Evolutionary conservation across 2,797 vertebrate genomes (phyloP).

Genomic region (Coreius guichenoti): DNA sequence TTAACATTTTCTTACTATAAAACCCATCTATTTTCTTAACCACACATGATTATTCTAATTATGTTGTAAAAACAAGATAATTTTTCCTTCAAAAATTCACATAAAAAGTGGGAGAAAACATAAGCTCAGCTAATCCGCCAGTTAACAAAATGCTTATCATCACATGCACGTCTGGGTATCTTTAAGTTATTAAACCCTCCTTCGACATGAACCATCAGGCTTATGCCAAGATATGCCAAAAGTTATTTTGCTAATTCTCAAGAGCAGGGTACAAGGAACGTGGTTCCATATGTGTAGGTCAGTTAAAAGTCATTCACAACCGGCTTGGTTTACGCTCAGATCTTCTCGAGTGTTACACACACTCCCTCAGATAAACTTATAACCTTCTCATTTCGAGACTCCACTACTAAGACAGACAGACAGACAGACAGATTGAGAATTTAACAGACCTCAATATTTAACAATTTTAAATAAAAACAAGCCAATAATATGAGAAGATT

Average conservation of each 20-base stretch:
- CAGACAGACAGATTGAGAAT: not conserved
- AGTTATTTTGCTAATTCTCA: constrained; percentile 29
- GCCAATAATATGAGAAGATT: not conserved
- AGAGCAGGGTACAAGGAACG: constrained; percentile 23
- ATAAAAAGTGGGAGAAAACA: not conserved
- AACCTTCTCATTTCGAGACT: constrained; percentile 8
- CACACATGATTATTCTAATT: constrained; percentile 24
- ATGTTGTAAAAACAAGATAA: constrained; percentile 9
- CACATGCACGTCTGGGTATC: constrained; percentile 17
- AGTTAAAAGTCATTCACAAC: constrained; percentile 46
- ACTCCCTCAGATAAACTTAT: constrained; percentile 16
- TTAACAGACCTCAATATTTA: not conserved
- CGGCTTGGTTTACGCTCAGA: constrained; percentile 52
- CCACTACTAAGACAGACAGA: not conserved
- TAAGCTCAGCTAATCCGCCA: not conserved
- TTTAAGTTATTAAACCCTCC: constrained; percentile 21
- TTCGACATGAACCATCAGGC: constrained; percentile 1
- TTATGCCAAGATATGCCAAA: constrained; percentile 23
- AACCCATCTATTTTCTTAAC: constrained; percentile 23
- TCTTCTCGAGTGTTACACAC: constrained; percentile 33
- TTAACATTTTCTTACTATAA: not conserved
- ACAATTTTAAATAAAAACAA: constrained; percentile 17
- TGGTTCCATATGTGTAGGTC: constrained; percentile 66
- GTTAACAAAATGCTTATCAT: constrained; percentile 29
- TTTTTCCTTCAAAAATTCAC: constrained; percentile 20